Evolutionary conservation across 2,888 invertebrate genomes (phyloP).

Genomic region (Drosophila lutescens): DNA sequence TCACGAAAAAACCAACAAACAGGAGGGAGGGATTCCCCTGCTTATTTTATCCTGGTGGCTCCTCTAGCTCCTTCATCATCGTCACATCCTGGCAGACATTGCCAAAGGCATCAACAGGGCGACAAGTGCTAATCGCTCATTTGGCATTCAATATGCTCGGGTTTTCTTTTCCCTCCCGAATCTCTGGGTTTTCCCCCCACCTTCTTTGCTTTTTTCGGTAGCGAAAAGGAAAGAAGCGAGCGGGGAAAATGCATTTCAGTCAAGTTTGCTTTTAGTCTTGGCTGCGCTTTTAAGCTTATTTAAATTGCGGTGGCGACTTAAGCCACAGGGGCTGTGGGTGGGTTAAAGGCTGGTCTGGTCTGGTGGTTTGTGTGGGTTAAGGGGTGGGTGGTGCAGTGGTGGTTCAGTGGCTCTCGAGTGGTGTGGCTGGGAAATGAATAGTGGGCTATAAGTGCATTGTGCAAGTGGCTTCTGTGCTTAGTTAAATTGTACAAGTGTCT

Average conservation of each 20-base stretch:
- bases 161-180: constrained; percentile 3
- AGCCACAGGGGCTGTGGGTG: constrained; percentile 7
- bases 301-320: constrained; percentile 53
- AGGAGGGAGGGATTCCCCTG: not conserved
- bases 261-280: constrained; percentile 62
- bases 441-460: constrained; percentile 36
- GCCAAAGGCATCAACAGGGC: constrained; percentile 40
- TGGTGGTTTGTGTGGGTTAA: not conserved
- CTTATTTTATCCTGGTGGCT: not conserved
- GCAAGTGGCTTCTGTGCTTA: constrained; percentile 42
- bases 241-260: constrained; percentile 46
- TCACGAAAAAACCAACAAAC: constrained; percentile 32
- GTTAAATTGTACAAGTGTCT: constrained; percentile 41
- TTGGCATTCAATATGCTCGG: constrained; percentile 62
- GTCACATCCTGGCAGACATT: constrained; percentile 36
- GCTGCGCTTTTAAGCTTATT: constrained; percentile 66
- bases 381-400: not conserved
- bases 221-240: not conserved
- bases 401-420: not conserved
- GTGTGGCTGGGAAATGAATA: constrained; percentile 14
- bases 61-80: constrained; percentile 20
- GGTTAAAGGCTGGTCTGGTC: too few relatives aligned
- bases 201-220: constrained; percentile 1
- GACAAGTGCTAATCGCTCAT: constrained; percentile 66
- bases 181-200: not conserved